A percentile compares a stretch with the other conserved stretches of the same genome.
These are phyloP conservation scores for Heliconius melpomene DNA, from an alignment of 1,140 invertebrate genomes.

Conservation along the genomic window DNA sequence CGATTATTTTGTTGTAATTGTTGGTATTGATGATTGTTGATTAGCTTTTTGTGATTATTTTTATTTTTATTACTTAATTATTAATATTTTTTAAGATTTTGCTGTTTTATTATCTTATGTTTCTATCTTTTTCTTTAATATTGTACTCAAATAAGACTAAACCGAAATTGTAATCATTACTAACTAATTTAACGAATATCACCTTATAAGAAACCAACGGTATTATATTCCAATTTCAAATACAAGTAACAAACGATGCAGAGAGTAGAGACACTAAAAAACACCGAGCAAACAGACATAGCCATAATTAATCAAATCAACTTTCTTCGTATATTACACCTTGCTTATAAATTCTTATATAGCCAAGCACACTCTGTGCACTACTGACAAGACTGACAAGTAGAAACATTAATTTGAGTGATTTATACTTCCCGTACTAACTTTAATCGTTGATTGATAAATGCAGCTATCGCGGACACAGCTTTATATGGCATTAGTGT, in stretches of 20 bases:
- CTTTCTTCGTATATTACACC: not conserved
- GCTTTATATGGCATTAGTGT: constrained; percentile 43
- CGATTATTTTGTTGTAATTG: not conserved
- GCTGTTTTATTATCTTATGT: not conserved
- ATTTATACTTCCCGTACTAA: constrained; percentile 53
- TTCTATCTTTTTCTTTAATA: not conserved
- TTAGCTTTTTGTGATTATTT: not conserved
- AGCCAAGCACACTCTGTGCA: constrained; percentile 18
- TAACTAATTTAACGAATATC: no score
- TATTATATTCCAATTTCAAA: not conserved
- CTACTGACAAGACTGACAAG: constrained; percentile 31
- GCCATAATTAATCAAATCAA: not conserved
- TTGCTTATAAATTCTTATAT: not conserved
- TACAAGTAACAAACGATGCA: no score
- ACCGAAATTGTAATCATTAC: not conserved
- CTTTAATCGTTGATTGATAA: constrained; percentile 48
- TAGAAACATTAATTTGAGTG: constrained; percentile 52
- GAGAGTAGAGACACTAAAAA: no score
- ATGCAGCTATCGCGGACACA: constrained; percentile 38
- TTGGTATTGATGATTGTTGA: not conserved
- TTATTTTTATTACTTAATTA: not conserved
- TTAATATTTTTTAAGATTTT: not conserved
- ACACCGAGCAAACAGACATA: no score
- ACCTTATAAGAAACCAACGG: no score
- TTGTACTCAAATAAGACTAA: no score